phyloP scores from a whole-genome alignment of 2,888 invertebrate species.

The Protophormia terraenovae region DNA sequence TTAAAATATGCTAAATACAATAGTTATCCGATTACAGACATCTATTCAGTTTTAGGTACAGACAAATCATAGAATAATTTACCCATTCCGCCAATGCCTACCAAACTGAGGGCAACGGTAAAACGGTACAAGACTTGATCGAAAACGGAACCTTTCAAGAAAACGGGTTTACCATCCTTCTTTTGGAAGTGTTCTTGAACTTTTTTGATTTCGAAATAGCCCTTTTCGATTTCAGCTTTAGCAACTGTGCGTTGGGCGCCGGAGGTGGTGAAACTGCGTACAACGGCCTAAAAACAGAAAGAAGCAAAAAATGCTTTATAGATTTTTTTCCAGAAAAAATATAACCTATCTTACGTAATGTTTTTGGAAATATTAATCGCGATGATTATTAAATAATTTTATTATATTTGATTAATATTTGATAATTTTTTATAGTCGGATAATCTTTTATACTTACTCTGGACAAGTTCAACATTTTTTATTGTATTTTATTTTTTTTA shows the following conservation, averaged over 20 bases:
- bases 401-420: not conserved
- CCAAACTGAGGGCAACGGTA: constrained; percentile 78
- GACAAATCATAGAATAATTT: constrained; percentile 78
- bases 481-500: constrained; percentile 71
- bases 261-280: constrained; percentile 78
- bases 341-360: constrained; percentile 66
- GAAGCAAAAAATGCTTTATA: not conserved
- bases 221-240: constrained; percentile 75
- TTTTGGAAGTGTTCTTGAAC: constrained; percentile 78
- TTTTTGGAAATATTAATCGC: not conserved
- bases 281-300: constrained; percentile 74
- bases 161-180: constrained; percentile 82
- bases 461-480: constrained; percentile 78
- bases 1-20: constrained; percentile 21
- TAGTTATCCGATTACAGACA: not conserved
- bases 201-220: constrained; percentile 75
- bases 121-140: constrained; percentile 81
- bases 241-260: constrained; percentile 70
- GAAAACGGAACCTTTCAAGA: constrained; percentile 82
- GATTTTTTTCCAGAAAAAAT: not conserved
- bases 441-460: constrained; percentile 74
- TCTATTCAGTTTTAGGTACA: constrained; percentile 72
- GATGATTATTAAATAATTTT: no score
- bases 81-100: constrained; percentile 78
- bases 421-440: not conserved